These are phyloP conservation scores for Ictalurus furcatus DNA, from an alignment of 2,113 vertebrate genomes.

Conservation along the genomic window DNA sequence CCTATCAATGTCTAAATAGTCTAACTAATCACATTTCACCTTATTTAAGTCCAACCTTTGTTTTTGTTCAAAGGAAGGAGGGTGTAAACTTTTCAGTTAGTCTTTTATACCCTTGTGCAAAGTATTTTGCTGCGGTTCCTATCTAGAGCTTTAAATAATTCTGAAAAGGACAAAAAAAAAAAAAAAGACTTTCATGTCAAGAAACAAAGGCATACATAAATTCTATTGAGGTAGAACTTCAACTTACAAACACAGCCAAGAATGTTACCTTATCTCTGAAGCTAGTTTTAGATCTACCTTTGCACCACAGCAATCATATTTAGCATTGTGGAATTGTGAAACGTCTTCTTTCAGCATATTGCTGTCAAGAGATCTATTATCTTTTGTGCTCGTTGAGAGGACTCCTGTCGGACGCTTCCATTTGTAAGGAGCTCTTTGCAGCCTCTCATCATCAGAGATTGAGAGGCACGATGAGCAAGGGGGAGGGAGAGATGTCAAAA, in stretches of 20 bases:
- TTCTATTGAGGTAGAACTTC: neutral
- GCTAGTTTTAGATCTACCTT: neutral
- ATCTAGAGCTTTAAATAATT: neutral
- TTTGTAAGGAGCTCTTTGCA: conserved; percentile 38
- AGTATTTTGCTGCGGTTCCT: neutral
- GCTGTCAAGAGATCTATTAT: conserved; percentile 37
- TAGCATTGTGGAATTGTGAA: conserved; percentile 34
- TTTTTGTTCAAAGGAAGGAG: neutral
- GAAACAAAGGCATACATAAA: neutral
- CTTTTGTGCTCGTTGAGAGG: conserved; percentile 37
- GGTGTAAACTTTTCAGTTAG: neutral
- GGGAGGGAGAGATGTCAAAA: conserved; percentile 29
- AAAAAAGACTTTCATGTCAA: neutral
- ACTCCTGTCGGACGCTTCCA: conserved; percentile 35
- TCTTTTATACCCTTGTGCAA: neutral
- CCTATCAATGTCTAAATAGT: neutral
- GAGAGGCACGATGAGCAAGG: conserved; percentile 23
- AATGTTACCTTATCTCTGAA: neutral
- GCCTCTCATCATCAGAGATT: conserved; percentile 46
- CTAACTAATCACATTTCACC: neutral
- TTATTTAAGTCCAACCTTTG: neutral
- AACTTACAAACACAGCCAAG: neutral
- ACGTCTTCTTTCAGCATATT: conserved; percentile 39
- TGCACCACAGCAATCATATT: conserved; percentile 10
- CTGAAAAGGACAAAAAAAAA: neutral